phyloP scores from a whole-genome alignment of 2,113 vertebrate species.

The Gambusia holbrooki region DNA sequence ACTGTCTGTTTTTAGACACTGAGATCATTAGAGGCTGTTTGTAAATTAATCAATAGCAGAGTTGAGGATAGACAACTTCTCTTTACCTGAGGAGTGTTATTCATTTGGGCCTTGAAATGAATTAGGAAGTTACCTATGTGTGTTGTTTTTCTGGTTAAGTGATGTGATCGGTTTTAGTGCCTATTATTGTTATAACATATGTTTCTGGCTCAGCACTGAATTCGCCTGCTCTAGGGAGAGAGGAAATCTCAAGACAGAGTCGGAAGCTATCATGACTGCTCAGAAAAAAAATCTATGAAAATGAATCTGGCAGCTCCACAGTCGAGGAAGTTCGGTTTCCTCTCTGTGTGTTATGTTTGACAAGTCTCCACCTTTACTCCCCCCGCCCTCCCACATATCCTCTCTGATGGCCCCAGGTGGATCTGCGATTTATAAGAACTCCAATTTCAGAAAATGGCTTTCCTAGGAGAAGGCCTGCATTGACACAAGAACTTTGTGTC shows the following conservation, averaged over 20 bases:
- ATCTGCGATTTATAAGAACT: constrained; percentile 27
- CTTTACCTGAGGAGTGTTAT: constrained; percentile 59
- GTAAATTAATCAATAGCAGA: constrained; percentile 70
- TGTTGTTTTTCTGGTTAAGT: constrained; percentile 23
- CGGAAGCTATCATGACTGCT: constrained; percentile 56
- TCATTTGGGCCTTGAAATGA: constrained; percentile 60
- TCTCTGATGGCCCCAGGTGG: constrained; percentile 42
- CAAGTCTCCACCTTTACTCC: constrained; percentile 28
- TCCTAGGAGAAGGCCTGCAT: constrained; percentile 7
- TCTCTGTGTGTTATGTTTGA: constrained; percentile 54
- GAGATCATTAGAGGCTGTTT: constrained; percentile 53
- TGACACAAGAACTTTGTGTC: not conserved
- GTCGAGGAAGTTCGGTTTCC: constrained; percentile 41
- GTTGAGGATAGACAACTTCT: constrained; percentile 35
- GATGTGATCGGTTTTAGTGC: not conserved
- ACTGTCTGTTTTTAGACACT: constrained; percentile 59
- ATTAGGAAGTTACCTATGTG: not conserved
- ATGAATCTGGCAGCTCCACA: constrained; percentile 47
- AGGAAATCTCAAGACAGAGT: constrained; percentile 23
- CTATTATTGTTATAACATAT: constrained; percentile 7
- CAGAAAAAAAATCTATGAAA: constrained; percentile 45
- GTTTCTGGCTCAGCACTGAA: constrained; percentile 15
- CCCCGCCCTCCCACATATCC: not conserved
- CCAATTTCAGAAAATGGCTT: constrained; percentile 29
- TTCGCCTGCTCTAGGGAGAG: not conserved